Conservation (phyloP, 2,888 invertebrate species). For the Hydropsyche betteni region DNA sequence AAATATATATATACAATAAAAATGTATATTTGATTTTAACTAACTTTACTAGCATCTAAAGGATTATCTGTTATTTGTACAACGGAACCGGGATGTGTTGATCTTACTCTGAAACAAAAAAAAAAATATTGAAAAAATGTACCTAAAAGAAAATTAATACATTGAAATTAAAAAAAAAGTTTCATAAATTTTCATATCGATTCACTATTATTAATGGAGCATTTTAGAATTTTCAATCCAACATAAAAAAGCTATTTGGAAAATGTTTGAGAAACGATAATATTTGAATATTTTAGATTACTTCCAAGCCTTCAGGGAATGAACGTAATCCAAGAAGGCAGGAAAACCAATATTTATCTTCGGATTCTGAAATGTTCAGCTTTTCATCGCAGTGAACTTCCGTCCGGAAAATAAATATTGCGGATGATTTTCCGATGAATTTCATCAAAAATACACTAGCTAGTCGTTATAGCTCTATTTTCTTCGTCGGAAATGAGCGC, state of each 20-base stretch:
- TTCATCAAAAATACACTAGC: too few relatives aligned
- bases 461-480: too few relatives aligned
- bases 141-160: too few relatives aligned
- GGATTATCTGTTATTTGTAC: constrained; percentile 98
- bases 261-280: neutral
- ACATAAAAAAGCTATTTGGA: neutral
- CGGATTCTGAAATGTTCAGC: neutral
- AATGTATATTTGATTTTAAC: constrained; percentile 49
- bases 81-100: constrained; percentile 96
- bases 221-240: too few relatives aligned
- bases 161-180: too few relatives aligned
- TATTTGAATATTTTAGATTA: constrained; percentile 14
- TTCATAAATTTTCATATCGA: too few relatives aligned
- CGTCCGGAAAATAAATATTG: neutral
- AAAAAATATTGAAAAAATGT: constrained; percentile 41
- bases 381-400: constrained; percentile 9
- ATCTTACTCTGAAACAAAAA: constrained; percentile 80
- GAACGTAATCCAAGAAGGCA: constrained; percentile 21
- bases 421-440: neutral
- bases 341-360: constrained; percentile 27
- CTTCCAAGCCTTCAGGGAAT: neutral
- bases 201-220: neutral
- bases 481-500: too few relatives aligned
- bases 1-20: neutral
- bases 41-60: constrained; percentile 93